phyloP scores from a whole-genome alignment of 2,797 vertebrate species.

The Urophycis tenuis region DNA sequence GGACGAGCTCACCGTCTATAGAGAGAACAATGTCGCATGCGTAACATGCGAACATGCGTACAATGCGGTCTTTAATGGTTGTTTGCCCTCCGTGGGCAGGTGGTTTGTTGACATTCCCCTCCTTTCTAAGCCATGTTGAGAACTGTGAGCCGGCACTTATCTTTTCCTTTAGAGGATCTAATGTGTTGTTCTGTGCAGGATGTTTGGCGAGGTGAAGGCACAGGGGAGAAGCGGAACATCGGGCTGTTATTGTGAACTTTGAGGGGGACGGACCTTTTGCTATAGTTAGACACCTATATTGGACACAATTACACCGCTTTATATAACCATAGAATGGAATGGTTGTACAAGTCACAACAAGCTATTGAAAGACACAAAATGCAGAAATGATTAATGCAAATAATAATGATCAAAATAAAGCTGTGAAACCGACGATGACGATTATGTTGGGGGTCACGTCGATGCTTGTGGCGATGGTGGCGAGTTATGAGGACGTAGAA shows the following conservation, averaged over 20 bases:
- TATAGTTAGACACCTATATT: not conserved
- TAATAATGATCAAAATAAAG: not conserved
- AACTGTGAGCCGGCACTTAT: not conserved
- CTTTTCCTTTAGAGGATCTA: not conserved
- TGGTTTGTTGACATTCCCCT: not conserved
- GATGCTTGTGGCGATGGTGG: constrained; percentile 19
- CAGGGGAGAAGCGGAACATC: not conserved
- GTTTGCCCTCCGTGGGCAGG: not conserved
- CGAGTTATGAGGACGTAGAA: constrained; percentile 6
- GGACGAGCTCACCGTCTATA: not conserved
- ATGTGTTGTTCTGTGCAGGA: not conserved
- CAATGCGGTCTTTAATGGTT: not conserved
- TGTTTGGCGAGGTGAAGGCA: not conserved
- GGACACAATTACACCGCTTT: not conserved
- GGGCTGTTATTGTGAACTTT: not conserved
- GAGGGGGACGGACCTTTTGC: not conserved
- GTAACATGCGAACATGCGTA: no score
- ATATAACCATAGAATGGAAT: not conserved
- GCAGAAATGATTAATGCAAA: not conserved
- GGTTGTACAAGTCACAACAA: not conserved
- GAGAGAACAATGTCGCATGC: not conserved
- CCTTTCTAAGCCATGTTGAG: not conserved
- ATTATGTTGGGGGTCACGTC: constrained; percentile 4
- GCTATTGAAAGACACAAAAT: not conserved
- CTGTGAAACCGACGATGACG: not conserved